Evolutionary conservation across 2,888 invertebrate species (phyloP).

Genomic region (Melinaea marsaeus): DNA sequence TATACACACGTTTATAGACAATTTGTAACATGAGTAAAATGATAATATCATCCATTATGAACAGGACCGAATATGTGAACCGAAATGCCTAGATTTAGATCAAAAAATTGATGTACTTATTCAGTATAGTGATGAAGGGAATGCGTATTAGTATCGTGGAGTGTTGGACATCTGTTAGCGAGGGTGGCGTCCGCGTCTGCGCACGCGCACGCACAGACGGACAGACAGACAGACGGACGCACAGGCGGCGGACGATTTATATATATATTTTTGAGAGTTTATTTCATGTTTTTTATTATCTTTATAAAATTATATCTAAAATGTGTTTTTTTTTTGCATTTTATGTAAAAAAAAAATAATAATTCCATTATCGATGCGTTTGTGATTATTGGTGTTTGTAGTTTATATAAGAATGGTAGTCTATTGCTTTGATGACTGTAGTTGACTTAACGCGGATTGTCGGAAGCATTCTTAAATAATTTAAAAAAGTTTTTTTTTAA

Average conservation of each 20-base stretch:
- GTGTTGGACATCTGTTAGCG: constrained; percentile 46
- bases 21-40: background rate
- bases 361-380: constrained; percentile 10
- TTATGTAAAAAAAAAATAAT: constrained; percentile 18
- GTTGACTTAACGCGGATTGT: constrained; percentile 39
- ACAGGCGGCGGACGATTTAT: constrained; percentile 35
- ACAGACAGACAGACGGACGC: too few species aligned
- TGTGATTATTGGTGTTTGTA: constrained; percentile 18
- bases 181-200: constrained; percentile 45
- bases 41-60: constrained; percentile 27
- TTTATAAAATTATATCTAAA: constrained; percentile 30
- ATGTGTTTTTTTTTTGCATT: constrained; percentile 34
- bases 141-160: constrained; percentile 50
- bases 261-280: constrained; percentile 51
- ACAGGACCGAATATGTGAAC: constrained; percentile 46
- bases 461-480: background rate
- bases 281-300: constrained; percentile 47
- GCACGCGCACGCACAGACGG: background rate
- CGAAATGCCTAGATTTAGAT: constrained; percentile 72
- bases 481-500: constrained; percentile 9
- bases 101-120: constrained; percentile 71
- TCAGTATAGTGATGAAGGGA: constrained; percentile 67
- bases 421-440: constrained; percentile 41
- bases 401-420: constrained; percentile 24
- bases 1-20: too few species aligned